phyloP scores from a whole-genome alignment of 1,140 invertebrate species.

The Mizuhopecten yessoensis region DNA sequence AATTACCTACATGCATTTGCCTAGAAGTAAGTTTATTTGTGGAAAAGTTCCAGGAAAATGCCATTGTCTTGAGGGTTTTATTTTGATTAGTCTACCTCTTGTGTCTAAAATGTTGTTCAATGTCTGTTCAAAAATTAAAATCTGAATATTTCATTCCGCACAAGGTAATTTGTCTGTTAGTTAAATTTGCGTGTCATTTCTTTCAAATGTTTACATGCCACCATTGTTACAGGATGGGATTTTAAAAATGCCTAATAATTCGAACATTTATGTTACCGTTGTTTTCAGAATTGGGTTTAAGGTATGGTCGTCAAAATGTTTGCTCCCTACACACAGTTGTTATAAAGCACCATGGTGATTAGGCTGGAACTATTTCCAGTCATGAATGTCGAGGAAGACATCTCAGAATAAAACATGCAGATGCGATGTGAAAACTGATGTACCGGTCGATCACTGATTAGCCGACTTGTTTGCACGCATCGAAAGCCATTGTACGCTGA shows the following conservation, averaged over 20 bases:
- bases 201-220: background rate
- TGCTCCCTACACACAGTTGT: background rate
- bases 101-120: constrained; percentile 15
- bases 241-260: background rate
- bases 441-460: background rate
- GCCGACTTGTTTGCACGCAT: background rate
- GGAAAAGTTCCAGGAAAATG: constrained; percentile 24
- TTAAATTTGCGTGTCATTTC: background rate
- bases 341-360: background rate
- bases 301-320: constrained; percentile 17
- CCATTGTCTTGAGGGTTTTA: background rate
- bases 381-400: background rate
- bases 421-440: background rate
- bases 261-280: background rate
- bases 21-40: background rate
- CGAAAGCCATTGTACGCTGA: background rate
- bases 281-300: background rate
- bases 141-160: constrained; percentile 10
- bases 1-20: background rate
- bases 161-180: background rate
- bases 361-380: background rate
- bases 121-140: constrained; percentile 11
- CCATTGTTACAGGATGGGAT: background rate
- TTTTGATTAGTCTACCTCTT: constrained; percentile 21
- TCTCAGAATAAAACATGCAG: background rate